Conservation (phyloP, 1,140 invertebrate species). For the Lepidurus apus region DNA sequence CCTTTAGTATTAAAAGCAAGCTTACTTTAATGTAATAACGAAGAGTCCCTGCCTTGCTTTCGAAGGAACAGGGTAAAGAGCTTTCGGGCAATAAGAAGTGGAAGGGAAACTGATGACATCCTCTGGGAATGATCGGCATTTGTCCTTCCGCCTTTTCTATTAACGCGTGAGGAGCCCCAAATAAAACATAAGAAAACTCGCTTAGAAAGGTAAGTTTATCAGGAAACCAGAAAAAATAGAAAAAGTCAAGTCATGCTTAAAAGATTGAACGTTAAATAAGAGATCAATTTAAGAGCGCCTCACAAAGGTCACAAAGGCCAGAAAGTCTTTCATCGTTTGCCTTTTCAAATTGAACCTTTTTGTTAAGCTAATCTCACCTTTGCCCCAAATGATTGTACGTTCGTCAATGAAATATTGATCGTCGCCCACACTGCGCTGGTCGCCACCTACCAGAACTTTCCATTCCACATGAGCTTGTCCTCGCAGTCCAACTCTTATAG, state of each 20-base stretch:
- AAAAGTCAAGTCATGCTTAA: neutral
- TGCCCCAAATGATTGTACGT: slow-evolving; percentile 68
- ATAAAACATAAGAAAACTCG: slow-evolving; percentile 26
- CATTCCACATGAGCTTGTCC: slow-evolving; percentile 76
- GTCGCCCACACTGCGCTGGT: slow-evolving; percentile 68
- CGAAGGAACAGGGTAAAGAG: slow-evolving; percentile 71
- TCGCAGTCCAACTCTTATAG: slow-evolving; percentile 64
- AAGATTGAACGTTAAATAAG: too few species aligned
- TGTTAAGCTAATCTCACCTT: slow-evolving; percentile 52
- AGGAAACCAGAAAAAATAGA: neutral
- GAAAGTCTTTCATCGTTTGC: neutral
- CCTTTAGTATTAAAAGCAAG: neutral
- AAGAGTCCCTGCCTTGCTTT: slow-evolving; percentile 69
- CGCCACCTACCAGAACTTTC: slow-evolving; percentile 72
- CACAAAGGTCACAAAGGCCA: neutral
- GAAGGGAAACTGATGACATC: slow-evolving; percentile 70
- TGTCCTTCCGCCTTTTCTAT: slow-evolving; percentile 58
- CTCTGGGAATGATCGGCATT: slow-evolving; percentile 69
- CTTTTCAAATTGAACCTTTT: neutral
- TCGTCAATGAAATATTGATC: slow-evolving; percentile 79
- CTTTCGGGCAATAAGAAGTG: slow-evolving; percentile 71
- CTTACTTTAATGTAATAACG: slow-evolving; percentile 68
- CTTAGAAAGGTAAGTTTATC: neutral
- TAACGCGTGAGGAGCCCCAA: slow-evolving; percentile 36
- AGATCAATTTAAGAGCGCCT: too few species aligned